phyloP scores from a whole-genome alignment of 2,888 invertebrate species.

The Oligia latruncula region DNA sequence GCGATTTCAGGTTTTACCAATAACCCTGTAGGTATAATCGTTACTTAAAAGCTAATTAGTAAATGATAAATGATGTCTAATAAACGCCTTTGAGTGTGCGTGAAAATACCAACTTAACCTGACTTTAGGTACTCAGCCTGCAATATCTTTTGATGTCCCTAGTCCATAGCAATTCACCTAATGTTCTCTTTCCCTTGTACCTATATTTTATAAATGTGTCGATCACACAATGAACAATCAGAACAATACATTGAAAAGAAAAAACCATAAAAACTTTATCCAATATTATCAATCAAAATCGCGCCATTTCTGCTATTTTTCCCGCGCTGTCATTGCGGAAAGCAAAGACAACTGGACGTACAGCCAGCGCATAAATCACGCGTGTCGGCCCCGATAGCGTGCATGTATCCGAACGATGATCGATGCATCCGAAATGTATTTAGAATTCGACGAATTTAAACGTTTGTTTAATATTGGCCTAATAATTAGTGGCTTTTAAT shows the following conservation, averaged over 20 bases:
- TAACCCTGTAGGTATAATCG: background rate
- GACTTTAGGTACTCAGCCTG: background rate
- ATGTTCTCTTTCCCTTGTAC: background rate
- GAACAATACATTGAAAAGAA: background rate
- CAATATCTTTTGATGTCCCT: background rate
- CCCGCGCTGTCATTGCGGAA: constrained; percentile 54
- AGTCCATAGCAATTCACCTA: background rate
- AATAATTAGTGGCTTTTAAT: constrained; percentile 29
- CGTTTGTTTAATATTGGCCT: constrained; percentile 44
- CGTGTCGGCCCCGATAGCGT: constrained; percentile 60
- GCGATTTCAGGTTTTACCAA: too few species aligned
- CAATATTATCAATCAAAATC: constrained; percentile 32
- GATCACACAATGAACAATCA: too few species aligned
- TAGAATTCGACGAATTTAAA: constrained; percentile 50
- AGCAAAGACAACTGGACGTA: constrained; percentile 62
- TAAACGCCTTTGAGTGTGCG: background rate
- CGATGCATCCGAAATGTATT: constrained; percentile 67
- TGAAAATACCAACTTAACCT: background rate
- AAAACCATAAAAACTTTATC: constrained; percentile 1
- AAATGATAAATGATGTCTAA: background rate
- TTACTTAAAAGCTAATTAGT: background rate
- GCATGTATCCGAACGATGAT: constrained; percentile 65
- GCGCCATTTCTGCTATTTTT: constrained; percentile 41
- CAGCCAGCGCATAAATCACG: constrained; percentile 66
- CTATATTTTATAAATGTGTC: background rate